These are phyloP conservation scores for Dioctria rufipes DNA, from an alignment of 2,888 invertebrate species.

Conservation along the genomic window DNA sequence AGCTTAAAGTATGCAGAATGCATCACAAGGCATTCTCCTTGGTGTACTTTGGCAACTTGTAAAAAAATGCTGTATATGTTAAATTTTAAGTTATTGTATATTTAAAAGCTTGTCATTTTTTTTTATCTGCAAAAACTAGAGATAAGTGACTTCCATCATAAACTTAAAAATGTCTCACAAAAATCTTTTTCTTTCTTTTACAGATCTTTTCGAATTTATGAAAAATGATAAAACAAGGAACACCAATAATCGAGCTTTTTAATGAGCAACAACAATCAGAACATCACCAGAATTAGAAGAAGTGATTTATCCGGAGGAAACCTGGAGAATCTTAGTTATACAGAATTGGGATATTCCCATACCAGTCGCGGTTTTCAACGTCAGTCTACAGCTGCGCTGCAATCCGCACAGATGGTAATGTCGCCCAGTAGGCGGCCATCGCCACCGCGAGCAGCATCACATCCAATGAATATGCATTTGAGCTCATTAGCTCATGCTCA, in stretches of 20 bases:
- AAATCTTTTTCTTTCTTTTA: neutral
- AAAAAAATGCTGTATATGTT: no score
- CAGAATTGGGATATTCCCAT: slow-evolving; percentile 36
- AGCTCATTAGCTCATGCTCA: slow-evolving; percentile 69
- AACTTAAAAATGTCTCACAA: neutral
- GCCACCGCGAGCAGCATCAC: slow-evolving; percentile 73
- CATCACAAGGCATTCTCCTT: no score
- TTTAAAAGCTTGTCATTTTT: no score
- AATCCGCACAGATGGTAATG: slow-evolving; percentile 75
- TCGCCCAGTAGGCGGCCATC: slow-evolving; percentile 80
- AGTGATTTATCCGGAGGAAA: slow-evolving; percentile 27
- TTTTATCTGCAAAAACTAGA: no score
- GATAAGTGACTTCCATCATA: no score
- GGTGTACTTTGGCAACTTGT: no score
- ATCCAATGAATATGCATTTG: slow-evolving; percentile 71
- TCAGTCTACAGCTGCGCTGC: slow-evolving; percentile 64
- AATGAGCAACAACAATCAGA: slow-evolving; percentile 49
- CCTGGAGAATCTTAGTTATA: slow-evolving; percentile 38
- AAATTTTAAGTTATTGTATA: no score
- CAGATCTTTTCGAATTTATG: slow-evolving; percentile 10
- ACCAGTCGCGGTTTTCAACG: slow-evolving; percentile 61
- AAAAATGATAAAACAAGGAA: slow-evolving; percentile 19
- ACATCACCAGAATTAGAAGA: slow-evolving; percentile 37
- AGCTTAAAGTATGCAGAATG: no score
- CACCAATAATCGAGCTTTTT: slow-evolving; percentile 6